Evolutionary conservation across 2,888 invertebrate genomes (phyloP), one percentile per base, ranked within the genome.

Genomic region (Taenaris catops): DNA sequence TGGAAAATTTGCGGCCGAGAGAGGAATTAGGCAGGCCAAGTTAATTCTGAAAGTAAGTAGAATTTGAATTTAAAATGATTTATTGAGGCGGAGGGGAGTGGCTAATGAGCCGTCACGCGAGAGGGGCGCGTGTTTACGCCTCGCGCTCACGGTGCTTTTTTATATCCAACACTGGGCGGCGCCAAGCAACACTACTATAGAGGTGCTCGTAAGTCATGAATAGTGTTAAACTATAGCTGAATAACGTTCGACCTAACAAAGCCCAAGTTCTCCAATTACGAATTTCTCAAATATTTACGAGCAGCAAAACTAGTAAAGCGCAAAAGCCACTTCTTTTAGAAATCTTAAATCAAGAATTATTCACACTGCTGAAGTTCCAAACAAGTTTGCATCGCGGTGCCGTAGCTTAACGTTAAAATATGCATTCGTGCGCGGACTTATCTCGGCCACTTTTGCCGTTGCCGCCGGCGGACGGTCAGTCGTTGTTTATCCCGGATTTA

Each of bases 1-100:
- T 83, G 71, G 67, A 64, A 73, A 75, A 78, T 67, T 78, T 72
- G 68, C 70, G 76, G 74, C 59, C 64, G 64, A 65, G 58, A 68
- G 67, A 64, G 68, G 75, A 79, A 81, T 83, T 79, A 80, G 69
- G 78, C 73, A 72, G 71, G 75, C 73, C 76, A 81, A 84, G 79
- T 79, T 75, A 78, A 84, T 83, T 79, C 73, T 72, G 62, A 76
- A 76, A 75, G 76, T 79, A 80, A 79, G 81, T 81, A 79, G 65
- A 81, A 84, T 84, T 84, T 80, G 79, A 86, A 84, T 84, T 84
- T 84, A 75, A 83, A 84, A 84, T 86, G 83, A 84, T 86, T 84
- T 84, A 84, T 84, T 75, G 74, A 76, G 63, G 74, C 63, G 63
- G 64, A 65, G 76, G 81, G 81, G 80, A 79, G 84, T 73, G 79